Evolutionary conservation across 2,113 vertebrate genomes (phyloP), one percentile per base, ranked within the genome.

Genomic region (Piaya cayana): DNA sequence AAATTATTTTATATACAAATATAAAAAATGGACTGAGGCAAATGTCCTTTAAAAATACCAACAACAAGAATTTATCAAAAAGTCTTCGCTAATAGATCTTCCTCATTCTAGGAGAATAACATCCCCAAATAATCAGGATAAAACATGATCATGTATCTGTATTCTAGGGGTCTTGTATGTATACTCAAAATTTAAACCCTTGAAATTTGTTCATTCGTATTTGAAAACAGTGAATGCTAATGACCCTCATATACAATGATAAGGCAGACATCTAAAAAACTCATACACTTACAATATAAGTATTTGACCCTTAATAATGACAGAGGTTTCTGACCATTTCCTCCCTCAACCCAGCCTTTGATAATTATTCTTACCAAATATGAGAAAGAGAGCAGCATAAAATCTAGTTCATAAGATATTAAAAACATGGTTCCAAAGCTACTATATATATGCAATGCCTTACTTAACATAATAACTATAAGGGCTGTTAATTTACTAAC

Each of bases 341-440:
- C 13, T 4, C 2, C 8, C 3, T 6, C 3, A 2, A 6, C 4
- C 10, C 32, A 47, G 47, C 47, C 36, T 43, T 32, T 56, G 15
- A 49, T 12, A n/a, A 11, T 3, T 43, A 32, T 37, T 78, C 20
- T 68, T 80, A 32, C 22, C 52, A 71, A 56, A 12, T 7, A 27
- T 29, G 12, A 78, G 75, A 80, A 3, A 80, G 12, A 69, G 91
- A n/a, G 2, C 78, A 74, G 8, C 42, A 42, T 14, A 79, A 77
- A 75, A 67, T 39, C 8, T 49, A 59, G 11, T 74, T 16, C 8
- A 70, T 7, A 70, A 8, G 18, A 77, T 63, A 82, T 59, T 50
- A 53, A 85, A 92, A 85, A 21, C 30, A 50, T n/a, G 17, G 7
- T 7, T 69, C 26, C 52, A 20, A 77, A 62, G 19, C 36, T 29